phyloP scores from a whole-genome alignment of 2,113 vertebrate genomes.

The Microcebus griseorufus region DNA sequence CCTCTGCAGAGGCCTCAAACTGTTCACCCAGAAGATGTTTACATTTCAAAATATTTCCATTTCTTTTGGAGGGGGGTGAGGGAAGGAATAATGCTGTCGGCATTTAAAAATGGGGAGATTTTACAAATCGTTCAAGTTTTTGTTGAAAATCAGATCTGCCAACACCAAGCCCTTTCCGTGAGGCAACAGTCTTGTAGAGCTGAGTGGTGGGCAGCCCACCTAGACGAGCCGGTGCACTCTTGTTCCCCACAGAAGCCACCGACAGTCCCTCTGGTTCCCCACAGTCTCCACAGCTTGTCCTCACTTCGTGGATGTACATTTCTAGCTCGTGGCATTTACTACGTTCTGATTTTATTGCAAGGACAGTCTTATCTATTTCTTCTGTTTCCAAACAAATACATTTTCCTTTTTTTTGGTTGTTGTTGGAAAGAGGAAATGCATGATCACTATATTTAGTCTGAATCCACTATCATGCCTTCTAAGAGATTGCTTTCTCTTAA shows the following conservation, averaged over 20 bases:
- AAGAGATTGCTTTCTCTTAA: background rate
- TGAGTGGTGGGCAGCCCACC: background rate
- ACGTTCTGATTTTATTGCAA: background rate
- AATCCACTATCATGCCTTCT: background rate
- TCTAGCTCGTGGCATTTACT: background rate
- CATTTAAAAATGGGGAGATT: background rate
- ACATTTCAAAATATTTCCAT: background rate
- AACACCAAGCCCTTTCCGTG: background rate
- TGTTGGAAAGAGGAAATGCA: background rate
- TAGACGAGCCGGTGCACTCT: background rate
- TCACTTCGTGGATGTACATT: rapidly evolving
- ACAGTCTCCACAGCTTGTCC: background rate
- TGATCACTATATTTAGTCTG: background rate
- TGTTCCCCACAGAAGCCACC: background rate
- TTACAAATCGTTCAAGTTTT: background rate
- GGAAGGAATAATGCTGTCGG: background rate
- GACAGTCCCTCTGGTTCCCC: rapidly evolving
- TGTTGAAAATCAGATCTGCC: background rate
- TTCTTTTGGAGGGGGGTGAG: background rate
- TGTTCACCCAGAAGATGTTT: background rate
- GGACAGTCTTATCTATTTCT: background rate
- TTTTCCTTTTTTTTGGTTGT: background rate
- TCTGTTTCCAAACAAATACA: background rate
- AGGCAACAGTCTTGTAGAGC: background rate
- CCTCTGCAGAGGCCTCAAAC: background rate